phyloP scores from a whole-genome alignment of 2,888 invertebrate genomes.

The Thecocarcelia acutangulata region DNA sequence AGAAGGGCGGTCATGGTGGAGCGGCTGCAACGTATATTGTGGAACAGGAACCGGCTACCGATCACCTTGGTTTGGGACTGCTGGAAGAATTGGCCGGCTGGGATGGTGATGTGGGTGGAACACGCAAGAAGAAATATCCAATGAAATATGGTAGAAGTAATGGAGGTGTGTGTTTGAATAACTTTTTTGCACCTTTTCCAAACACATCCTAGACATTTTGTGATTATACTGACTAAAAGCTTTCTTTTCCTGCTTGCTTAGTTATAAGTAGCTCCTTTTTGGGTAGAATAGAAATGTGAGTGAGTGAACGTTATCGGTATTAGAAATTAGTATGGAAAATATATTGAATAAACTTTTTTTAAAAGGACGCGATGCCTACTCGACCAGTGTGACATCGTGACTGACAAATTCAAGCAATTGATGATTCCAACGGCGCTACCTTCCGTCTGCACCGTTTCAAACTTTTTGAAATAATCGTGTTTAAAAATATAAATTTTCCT shows the following conservation, averaged over 20 bases:
- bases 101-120: slow-evolving; percentile 68
- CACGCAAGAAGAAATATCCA: slow-evolving; percentile 76
- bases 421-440: too few relatives aligned
- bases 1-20: slow-evolving; percentile 69
- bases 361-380: too few relatives aligned
- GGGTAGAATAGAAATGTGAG: background rate
- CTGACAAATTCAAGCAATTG: too few relatives aligned
- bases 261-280: background rate
- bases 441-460: too few relatives aligned
- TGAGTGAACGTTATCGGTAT: too few relatives aligned
- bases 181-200: slow-evolving; percentile 78
- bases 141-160: slow-evolving; percentile 82
- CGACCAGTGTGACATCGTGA: too few relatives aligned
- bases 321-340: too few relatives aligned
- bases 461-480: too few relatives aligned
- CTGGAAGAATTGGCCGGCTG: slow-evolving; percentile 75
- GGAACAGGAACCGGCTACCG: slow-evolving; percentile 70
- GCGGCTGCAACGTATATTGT: slow-evolving; percentile 60
- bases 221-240: slow-evolving; percentile 4
- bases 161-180: slow-evolving; percentile 80
- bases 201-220: slow-evolving; percentile 51
- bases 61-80: slow-evolving; percentile 74
- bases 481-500: too few relatives aligned
- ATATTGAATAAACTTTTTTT: too few relatives aligned
- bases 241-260: background rate